Evolutionary conservation across 2,888 invertebrate genomes (phyloP).

Genomic region (Elysia crispata): DNA sequence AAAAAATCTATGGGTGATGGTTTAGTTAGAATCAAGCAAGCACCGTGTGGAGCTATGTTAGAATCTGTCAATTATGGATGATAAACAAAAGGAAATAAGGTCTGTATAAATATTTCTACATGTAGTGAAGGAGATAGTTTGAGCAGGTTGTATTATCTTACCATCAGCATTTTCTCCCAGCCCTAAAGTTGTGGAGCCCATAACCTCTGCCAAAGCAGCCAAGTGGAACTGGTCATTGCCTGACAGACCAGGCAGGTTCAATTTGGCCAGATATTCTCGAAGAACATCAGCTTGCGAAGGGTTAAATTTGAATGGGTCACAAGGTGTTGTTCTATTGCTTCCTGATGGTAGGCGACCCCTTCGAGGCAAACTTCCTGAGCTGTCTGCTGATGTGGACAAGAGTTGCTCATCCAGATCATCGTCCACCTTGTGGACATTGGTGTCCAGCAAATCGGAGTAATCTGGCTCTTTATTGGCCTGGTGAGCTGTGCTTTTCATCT

Average conservation of each 20-base stretch:
- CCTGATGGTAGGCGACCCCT: slow-evolving; percentile 42
- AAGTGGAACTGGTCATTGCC: slow-evolving; percentile 99
- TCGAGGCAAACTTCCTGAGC: slow-evolving; percentile 82
- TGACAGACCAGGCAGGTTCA: slow-evolving; percentile 85
- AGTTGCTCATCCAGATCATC: slow-evolving; percentile 65
- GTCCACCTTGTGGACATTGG: slow-evolving; percentile 52
- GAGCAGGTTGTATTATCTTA: neutral
- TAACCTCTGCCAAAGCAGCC: slow-evolving; percentile 98
- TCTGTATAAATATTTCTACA: no score
- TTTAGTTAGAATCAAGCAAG: no score
- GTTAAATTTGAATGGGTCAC: slow-evolving; percentile 68
- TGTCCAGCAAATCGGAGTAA: slow-evolving; percentile 90
- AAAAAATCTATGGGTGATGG: no score
- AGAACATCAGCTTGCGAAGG: slow-evolving; percentile 67
- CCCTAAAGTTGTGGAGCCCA: slow-evolving; percentile 80
- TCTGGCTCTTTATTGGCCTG: slow-evolving; percentile 80
- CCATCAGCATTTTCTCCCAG: slow-evolving; percentile 66
- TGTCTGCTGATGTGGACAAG: slow-evolving; percentile 61
- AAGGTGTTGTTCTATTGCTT: slow-evolving; percentile 7
- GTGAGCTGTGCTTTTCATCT: slow-evolving; percentile 48
- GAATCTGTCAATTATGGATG: no score
- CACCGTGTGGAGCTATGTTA: no score
- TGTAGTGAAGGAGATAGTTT: no score
- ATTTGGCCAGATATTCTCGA: slow-evolving; percentile 87
- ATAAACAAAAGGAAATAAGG: no score